Evolutionary conservation across 2,888 invertebrate species (phyloP).

Genomic region (Tenodera sinensis): DNA sequence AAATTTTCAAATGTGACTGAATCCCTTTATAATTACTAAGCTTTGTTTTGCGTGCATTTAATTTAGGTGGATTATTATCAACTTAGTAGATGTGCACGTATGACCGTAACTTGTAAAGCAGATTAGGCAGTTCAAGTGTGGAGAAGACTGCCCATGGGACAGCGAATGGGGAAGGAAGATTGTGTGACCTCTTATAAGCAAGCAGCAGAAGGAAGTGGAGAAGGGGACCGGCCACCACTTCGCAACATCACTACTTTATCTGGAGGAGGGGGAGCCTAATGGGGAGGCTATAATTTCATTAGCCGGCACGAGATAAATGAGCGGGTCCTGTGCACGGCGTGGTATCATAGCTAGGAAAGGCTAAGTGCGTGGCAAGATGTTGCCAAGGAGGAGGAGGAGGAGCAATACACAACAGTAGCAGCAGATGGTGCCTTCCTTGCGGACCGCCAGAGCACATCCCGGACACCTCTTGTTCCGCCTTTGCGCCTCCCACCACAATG

Average conservation of each 20-base stretch:
- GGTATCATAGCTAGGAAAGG: slow-evolving; percentile 19
- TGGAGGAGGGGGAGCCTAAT: slow-evolving; percentile 19
- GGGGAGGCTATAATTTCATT: slow-evolving; percentile 54
- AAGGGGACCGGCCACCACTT: slow-evolving; percentile 6
- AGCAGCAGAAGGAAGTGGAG: not conserved
- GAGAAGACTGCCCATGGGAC: slow-evolving; percentile 11
- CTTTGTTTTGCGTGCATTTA: too few relatives aligned
- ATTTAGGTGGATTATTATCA: too few relatives aligned
- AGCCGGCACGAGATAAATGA: slow-evolving; percentile 54
- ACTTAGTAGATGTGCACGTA: too few relatives aligned
- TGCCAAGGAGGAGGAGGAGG: not conserved
- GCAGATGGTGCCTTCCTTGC: not conserved
- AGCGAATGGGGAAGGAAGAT: slow-evolving; percentile 1
- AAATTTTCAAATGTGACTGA: too few relatives aligned
- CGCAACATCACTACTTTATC: slow-evolving; percentile 19
- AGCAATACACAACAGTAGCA: not conserved
- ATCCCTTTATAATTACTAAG: too few relatives aligned
- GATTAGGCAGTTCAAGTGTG: not conserved
- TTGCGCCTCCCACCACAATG: not conserved
- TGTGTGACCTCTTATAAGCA: slow-evolving; percentile 19
- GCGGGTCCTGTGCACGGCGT: slow-evolving; percentile 34
- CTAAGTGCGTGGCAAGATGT: slow-evolving; percentile 29
- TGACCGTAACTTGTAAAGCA: not conserved
- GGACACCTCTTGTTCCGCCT: not conserved
- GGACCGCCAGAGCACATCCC: not conserved